phyloP scores from a whole-genome alignment of 2,888 invertebrate species.

The Embidobia sp. region DNA sequence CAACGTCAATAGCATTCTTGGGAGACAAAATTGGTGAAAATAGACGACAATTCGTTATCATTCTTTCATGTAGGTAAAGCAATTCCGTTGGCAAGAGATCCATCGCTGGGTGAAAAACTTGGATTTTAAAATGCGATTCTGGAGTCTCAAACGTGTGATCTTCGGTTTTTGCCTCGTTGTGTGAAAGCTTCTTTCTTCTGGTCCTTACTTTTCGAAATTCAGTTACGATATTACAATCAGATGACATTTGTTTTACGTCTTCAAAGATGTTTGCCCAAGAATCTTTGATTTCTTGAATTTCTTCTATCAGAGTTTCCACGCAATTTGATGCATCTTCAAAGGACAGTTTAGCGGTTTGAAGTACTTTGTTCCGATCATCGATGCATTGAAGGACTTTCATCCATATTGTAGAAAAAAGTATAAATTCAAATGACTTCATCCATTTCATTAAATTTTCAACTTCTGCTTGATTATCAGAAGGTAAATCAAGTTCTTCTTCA shows the following conservation, averaged over 20 bases:
- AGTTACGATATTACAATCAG: background rate
- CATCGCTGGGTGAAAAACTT: constrained; percentile 13
- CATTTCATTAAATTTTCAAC: background rate
- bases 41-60: background rate
- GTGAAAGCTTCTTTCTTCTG: constrained; percentile 1
- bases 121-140: constrained; percentile 4
- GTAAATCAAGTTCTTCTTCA: constrained; percentile 10
- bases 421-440: constrained; percentile 20
- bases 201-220: background rate
- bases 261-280: background rate
- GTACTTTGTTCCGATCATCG: background rate
- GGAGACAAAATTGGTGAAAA: constrained; percentile 8
- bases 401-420: constrained; percentile 11
- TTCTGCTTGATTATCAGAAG: constrained; percentile 19
- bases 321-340: background rate
- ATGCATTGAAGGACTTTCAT: constrained; percentile 5
- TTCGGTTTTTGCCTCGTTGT: background rate
- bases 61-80: background rate
- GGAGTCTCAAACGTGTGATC: constrained; percentile 5
- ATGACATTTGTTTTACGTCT: background rate
- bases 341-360: constrained; percentile 1
- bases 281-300: constrained; percentile 9
- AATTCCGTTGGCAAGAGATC: constrained; percentile 2
- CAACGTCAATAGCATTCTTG: background rate
- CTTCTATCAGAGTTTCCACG: background rate